A percentile compares a stretch with the other conserved stretches of the same genome.
These are phyloP conservation scores for Ptychochromis oligacanthus DNA, from an alignment of 2,113 vertebrate species.

Conservation along the genomic window DNA sequence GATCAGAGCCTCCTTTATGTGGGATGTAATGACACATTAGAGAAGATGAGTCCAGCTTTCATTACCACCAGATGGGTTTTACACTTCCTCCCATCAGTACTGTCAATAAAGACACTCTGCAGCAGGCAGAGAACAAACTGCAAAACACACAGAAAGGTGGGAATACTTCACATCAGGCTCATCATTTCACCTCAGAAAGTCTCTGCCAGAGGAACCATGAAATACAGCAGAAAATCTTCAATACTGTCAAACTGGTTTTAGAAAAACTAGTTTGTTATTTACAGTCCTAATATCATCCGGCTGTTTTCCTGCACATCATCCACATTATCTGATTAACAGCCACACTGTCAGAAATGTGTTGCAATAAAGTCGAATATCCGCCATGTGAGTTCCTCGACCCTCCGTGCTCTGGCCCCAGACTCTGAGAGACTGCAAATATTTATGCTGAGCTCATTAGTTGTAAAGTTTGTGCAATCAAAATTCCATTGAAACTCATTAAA, in stretches of 20 bases:
- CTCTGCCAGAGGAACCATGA: too few species aligned
- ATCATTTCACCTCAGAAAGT: too few species aligned
- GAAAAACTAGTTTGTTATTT: not conserved
- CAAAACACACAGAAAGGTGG: too few species aligned
- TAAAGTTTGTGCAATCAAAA: too few species aligned
- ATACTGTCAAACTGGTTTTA: too few species aligned
- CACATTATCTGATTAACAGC: not conserved
- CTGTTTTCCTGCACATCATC: not conserved
- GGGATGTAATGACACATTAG: constrained; percentile 5
- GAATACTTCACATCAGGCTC: too few species aligned
- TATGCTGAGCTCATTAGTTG: not conserved
- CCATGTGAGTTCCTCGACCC: not conserved
- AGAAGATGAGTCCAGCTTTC: not conserved
- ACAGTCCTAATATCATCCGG: not conserved
- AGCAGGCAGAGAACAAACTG: not conserved
- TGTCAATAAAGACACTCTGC: not conserved
- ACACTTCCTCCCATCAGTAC: not conserved
- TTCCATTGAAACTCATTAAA: not conserved
- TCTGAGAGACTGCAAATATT: not conserved
- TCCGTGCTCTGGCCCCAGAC: not conserved
- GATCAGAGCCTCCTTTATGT: not conserved
- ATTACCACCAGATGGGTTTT: not conserved
- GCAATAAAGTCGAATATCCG: not conserved
- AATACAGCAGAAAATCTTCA: not conserved
- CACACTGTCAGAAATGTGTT: not conserved